These are phyloP conservation scores for Potamarius usumacintae DNA, from an alignment of 2,113 vertebrate genomes.

Conservation along the genomic window DNA sequence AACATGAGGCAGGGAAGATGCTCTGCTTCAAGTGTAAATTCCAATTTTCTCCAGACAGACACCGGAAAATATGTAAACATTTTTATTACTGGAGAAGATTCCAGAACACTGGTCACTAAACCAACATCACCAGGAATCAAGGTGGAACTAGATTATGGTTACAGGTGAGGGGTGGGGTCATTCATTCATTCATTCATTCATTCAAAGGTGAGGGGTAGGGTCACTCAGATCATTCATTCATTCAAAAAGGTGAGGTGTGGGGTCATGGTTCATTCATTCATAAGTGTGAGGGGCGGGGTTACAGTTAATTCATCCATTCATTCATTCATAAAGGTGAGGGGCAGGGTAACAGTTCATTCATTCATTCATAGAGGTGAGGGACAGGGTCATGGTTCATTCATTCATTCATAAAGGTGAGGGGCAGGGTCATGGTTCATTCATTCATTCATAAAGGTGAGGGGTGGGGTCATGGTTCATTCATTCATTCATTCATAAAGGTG, in stretches of 20 bases:
- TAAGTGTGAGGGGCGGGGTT: too few relatives aligned
- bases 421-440: not conserved
- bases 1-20: constrained; percentile 43
- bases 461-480: not conserved
- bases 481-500: not conserved
- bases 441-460: not conserved
- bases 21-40: constrained; percentile 43
- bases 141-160: not conserved
- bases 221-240: not conserved
- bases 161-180: not conserved
- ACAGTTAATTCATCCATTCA: too few relatives aligned
- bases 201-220: not conserved
- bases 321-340: too few relatives aligned
- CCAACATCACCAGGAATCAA: not conserved
- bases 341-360: too few relatives aligned
- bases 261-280: too few relatives aligned
- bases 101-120: not conserved
- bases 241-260: too few relatives aligned
- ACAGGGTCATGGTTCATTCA: not conserved
- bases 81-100: not conserved
- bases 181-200: not conserved
- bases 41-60: constrained; percentile 41
- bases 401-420: not conserved
- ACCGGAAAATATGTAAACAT: constrained; percentile 24
- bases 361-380: too few relatives aligned